A percentile compares a stretch with the other conserved stretches of the same genome.
These are phyloP conservation scores for Brachypalpus laphriformis DNA, from an alignment of 2,888 invertebrate species.

Conservation along the genomic window DNA sequence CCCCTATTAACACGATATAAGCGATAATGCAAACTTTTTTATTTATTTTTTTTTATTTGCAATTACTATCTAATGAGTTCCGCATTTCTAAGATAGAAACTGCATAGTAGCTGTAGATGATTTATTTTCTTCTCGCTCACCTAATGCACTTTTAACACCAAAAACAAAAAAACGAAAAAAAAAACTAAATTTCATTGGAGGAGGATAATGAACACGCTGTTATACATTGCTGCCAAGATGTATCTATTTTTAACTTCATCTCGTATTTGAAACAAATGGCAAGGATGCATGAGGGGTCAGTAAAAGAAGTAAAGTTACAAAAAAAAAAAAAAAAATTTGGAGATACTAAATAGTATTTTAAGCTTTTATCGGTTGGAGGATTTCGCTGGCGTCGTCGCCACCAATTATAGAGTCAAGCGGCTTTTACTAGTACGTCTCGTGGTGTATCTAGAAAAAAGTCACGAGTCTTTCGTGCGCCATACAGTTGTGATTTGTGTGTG, in stretches of 20 bases:
- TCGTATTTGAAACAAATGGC: conserved; percentile 57
- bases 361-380: conserved; percentile 32
- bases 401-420: conserved; percentile 54
- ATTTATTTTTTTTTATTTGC: conserved; percentile 1
- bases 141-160: conserved; percentile 29
- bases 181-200: conserved; percentile 9
- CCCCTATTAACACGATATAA: not conserved
- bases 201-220: conserved; percentile 13
- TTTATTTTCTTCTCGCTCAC: not conserved
- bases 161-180: not conserved
- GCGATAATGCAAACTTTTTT: conserved; percentile 16
- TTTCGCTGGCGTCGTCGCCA: conserved; percentile 31
- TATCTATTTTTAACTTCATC: conserved; percentile 53
- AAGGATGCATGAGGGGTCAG: conserved; percentile 65
- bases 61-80: conserved; percentile 33
- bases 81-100: conserved; percentile 27
- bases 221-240: conserved; percentile 52
- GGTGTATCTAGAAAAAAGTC: conserved; percentile 33
- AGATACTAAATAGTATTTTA: conserved; percentile 26
- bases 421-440: conserved; percentile 45
- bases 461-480: conserved; percentile 21
- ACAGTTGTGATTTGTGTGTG: conserved; percentile 11
- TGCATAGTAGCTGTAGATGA: not conserved
- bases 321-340: not conserved
- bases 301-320: conserved; percentile 16